These are phyloP conservation scores for Reticulitermes speratus DNA, from an alignment of 1,140 invertebrate species.

Conservation along the genomic window DNA sequence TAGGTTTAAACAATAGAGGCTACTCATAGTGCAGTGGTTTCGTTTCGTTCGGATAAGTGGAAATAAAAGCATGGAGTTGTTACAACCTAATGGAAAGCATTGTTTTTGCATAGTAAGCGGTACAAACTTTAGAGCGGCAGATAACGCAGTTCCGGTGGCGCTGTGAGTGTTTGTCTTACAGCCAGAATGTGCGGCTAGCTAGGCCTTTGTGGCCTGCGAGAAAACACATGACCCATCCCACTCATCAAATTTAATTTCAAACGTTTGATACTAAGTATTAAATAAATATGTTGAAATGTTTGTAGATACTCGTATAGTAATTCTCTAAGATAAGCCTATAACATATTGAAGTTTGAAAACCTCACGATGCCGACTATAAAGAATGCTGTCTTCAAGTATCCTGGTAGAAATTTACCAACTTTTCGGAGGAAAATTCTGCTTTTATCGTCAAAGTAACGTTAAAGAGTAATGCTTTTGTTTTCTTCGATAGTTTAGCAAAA, in stretches of 20 bases:
- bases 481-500: no score
- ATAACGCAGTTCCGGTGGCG: background rate
- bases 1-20: background rate
- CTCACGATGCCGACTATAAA: no score
- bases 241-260: conserved; percentile 1
- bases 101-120: conserved; percentile 1
- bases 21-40: background rate
- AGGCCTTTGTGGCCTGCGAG: background rate
- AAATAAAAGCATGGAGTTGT: conserved; percentile 16
- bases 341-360: no score
- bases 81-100: background rate
- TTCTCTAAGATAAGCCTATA: no score
- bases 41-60: conserved; percentile 5
- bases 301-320: no score
- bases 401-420: no score
- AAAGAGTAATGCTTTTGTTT: no score
- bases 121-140: background rate
- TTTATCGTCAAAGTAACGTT: no score
- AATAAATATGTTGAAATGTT: background rate
- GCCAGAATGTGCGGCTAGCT: background rate
- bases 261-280: background rate
- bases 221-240: background rate
- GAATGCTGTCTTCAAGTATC: no score
- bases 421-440: no score
- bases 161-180: background rate